Evolutionary conservation across 2,888 invertebrate genomes (phyloP).

Genomic region (Ormia ochracea): DNA sequence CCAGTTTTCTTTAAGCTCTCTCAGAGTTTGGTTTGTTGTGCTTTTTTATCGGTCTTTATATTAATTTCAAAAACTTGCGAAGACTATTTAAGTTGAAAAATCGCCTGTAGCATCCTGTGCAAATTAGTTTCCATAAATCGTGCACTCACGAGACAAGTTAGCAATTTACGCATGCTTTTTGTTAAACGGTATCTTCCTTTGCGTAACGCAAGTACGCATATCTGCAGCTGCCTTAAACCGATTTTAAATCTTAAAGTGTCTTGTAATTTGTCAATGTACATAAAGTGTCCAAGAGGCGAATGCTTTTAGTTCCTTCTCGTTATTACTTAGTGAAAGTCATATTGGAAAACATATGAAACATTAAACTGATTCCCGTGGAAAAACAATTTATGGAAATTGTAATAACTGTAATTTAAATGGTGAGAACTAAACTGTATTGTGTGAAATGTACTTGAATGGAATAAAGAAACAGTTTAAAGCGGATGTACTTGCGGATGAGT

Average conservation of each 20-base stretch:
- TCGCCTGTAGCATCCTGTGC: slow-evolving; percentile 43
- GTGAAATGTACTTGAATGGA: neutral
- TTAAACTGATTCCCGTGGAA: neutral
- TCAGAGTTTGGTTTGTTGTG: slow-evolving; percentile 47
- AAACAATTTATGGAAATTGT: slow-evolving; percentile 10
- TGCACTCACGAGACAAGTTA: slow-evolving; percentile 26
- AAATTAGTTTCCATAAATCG: slow-evolving; percentile 48
- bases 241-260: slow-evolving; percentile 44
- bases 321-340: slow-evolving; percentile 57
- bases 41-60: slow-evolving; percentile 20
- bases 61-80: neutral
- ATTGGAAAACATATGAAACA: slow-evolving; percentile 12
- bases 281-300: slow-evolving; percentile 18
- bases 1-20: slow-evolving; percentile 58
- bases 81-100: slow-evolving; percentile 13
- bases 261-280: slow-evolving; percentile 51
- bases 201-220: slow-evolving; percentile 52
- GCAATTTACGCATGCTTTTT: slow-evolving; percentile 31
- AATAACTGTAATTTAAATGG: slow-evolving; percentile 16
- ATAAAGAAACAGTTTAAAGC: neutral
- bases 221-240: neutral
- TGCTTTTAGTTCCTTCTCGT: neutral
- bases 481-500: neutral
- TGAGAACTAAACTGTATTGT: slow-evolving; percentile 13
- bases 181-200: slow-evolving; percentile 30